Evolutionary conservation across 2,797 vertebrate genomes (phyloP).

Genomic region (Ciconia nigra): DNA sequence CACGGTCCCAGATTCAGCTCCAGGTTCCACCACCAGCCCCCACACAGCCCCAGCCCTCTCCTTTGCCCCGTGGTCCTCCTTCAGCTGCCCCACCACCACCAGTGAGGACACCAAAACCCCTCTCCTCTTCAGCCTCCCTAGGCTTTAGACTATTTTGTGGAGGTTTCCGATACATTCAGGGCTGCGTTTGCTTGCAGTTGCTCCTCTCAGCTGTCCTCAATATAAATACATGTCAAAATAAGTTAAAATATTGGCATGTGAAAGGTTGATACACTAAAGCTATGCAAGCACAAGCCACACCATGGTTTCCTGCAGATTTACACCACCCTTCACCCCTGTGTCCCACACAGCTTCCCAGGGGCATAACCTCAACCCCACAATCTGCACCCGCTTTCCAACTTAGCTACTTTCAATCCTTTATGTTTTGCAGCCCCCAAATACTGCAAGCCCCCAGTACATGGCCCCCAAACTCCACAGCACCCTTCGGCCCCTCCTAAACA

Average conservation of each 20-base stretch:
- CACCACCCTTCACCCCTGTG: neutral
- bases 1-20: slow-evolving; percentile 5
- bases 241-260: neutral
- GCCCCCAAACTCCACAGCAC: neutral
- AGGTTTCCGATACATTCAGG: neutral
- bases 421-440: neutral
- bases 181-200: neutral
- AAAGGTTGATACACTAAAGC: neutral
- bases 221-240: neutral
- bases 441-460: neutral
- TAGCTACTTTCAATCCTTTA: neutral
- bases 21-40: neutral
- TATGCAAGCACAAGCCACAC: neutral
- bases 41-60: neutral
- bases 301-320: neutral
- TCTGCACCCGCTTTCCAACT: neutral
- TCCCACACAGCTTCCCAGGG: neutral
- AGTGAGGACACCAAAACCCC: fast-evolving
- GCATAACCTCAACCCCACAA: neutral
- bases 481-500: neutral
- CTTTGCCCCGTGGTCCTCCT: neutral
- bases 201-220: neutral
- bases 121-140: neutral
- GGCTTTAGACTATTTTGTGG: neutral
- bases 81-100: neutral